These are phyloP conservation scores for Rhagoletis pomonella DNA, from an alignment of 1,140 invertebrate species.

Conservation along the genomic window DNA sequence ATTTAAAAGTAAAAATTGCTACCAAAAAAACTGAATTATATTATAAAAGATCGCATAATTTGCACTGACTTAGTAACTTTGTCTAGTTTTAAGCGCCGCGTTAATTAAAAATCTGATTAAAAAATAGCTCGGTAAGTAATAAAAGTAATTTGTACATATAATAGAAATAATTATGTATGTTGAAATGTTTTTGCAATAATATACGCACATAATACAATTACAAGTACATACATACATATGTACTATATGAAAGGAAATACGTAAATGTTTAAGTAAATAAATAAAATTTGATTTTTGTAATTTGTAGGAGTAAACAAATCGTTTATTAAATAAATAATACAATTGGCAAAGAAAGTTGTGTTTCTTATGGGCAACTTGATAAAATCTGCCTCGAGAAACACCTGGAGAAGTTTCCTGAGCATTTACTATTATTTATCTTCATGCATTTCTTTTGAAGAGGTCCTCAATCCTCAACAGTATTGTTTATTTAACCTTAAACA, in stretches of 20 bases:
- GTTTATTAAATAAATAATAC: constrained; percentile 46
- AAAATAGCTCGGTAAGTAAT: neutral
- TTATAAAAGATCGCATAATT: neutral
- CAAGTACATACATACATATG: neutral
- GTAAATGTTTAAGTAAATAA: constrained; percentile 27
- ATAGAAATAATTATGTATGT: constrained; percentile 14
- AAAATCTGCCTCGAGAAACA: neutral
- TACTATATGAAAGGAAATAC: neutral
- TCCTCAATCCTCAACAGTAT: neutral
- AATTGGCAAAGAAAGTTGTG: neutral
- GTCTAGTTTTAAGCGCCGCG: constrained; percentile 1
- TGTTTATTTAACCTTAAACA: neutral
- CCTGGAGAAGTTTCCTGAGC: neutral
- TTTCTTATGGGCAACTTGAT: too few species aligned
- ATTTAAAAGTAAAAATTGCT: neutral
- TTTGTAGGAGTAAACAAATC: constrained; percentile 35
- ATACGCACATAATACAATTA: constrained; percentile 48
- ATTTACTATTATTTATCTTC: neutral
- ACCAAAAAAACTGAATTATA: neutral
- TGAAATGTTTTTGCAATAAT: constrained; percentile 6
- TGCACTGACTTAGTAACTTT: constrained; percentile 3
- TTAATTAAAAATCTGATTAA: neutral
- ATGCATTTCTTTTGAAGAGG: too few species aligned
- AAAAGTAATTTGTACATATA: constrained; percentile 40
- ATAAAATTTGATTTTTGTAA: constrained; percentile 52